Percentiles rank a stretch among this genome's conserved stretches.
Evolutionary conservation across 2,888 invertebrate genomes (phyloP).

Genomic region (Andrena hattorfiana): DNA sequence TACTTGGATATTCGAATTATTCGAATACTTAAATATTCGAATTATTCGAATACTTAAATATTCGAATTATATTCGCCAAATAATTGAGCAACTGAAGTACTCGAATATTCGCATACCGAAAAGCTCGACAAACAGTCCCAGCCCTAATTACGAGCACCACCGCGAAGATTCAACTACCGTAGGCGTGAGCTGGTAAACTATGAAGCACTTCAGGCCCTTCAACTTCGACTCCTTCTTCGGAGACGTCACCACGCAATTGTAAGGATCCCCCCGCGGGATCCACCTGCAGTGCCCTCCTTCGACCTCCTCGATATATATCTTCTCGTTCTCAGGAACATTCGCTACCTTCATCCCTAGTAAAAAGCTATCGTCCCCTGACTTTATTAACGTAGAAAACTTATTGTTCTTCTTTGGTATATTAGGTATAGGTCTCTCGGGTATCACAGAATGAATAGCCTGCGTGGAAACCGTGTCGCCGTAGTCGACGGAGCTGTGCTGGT

Average conservation of each 20-base stretch:
- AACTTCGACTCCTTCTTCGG: conserved; percentile 99
- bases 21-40: no score
- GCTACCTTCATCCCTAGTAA: conserved; percentile 92
- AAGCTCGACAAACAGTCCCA: no score
- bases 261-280: conserved; percentile 91
- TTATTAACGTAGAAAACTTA: conserved; percentile 95
- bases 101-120: no score
- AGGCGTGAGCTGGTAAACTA: conserved; percentile 98
- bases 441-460: conserved; percentile 87
- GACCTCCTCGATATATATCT: conserved; percentile 90
- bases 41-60: no score
- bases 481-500: conserved; percentile 75
- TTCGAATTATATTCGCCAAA: no score
- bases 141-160: neutral
- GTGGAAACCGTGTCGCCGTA: conserved; percentile 85
- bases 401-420: conserved; percentile 89
- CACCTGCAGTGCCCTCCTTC: conserved; percentile 92
- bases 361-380: conserved; percentile 95
- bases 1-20: no score
- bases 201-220: conserved; percentile 98
- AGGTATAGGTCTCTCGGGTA: conserved; percentile 86
- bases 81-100: no score
- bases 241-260: conserved; percentile 95
- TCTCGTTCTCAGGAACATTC: conserved; percentile 89
- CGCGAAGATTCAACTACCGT: conserved; percentile 86